Evolutionary conservation across 2,888 invertebrate genomes (phyloP).

Genomic region (Drosophila meridionalis): DNA sequence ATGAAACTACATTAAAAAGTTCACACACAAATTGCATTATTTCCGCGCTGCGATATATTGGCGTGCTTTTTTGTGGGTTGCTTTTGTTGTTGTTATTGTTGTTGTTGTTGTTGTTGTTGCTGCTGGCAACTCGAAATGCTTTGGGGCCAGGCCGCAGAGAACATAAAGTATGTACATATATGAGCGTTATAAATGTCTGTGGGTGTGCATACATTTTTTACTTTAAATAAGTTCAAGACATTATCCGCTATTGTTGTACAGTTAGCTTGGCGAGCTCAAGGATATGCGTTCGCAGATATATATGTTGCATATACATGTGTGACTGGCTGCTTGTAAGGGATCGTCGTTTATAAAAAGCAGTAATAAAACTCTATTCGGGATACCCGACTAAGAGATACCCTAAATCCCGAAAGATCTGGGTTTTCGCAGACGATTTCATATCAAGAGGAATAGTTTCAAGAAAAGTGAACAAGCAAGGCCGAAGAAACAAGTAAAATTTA

Average conservation of each 20-base stretch:
- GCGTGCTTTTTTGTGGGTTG: slow-evolving; percentile 53
- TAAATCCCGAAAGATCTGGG: neutral
- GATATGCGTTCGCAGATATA: slow-evolving; percentile 17
- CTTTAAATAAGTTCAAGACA: slow-evolving; percentile 57
- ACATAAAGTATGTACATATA: slow-evolving; percentile 51
- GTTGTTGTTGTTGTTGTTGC: neutral
- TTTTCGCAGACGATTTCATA: neutral
- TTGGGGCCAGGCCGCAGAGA: slow-evolving; percentile 41
- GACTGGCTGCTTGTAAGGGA: slow-evolving; percentile 24
- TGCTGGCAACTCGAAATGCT: slow-evolving; percentile 16
- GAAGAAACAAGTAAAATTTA: too few relatives aligned
- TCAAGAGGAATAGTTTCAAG: too few relatives aligned
- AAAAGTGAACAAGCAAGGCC: too few relatives aligned
- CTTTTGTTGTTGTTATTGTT: neutral
- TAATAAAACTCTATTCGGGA: too few relatives aligned
- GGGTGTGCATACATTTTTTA: slow-evolving; percentile 46
- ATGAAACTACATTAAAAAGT: slow-evolving; percentile 72
- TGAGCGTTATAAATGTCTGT: slow-evolving; percentile 19
- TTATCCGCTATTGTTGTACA: slow-evolving; percentile 41
- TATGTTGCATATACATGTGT: neutral
- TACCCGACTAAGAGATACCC: neutral
- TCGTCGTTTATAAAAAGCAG: slow-evolving; percentile 48
- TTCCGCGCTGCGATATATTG: slow-evolving; percentile 66
- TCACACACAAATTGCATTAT: slow-evolving; percentile 78
- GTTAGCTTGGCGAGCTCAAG: slow-evolving; percentile 53